Base-by-base conservation (phyloP, 2,888 invertebrate genomes). In the Xestia rhomboidea region DNA sequence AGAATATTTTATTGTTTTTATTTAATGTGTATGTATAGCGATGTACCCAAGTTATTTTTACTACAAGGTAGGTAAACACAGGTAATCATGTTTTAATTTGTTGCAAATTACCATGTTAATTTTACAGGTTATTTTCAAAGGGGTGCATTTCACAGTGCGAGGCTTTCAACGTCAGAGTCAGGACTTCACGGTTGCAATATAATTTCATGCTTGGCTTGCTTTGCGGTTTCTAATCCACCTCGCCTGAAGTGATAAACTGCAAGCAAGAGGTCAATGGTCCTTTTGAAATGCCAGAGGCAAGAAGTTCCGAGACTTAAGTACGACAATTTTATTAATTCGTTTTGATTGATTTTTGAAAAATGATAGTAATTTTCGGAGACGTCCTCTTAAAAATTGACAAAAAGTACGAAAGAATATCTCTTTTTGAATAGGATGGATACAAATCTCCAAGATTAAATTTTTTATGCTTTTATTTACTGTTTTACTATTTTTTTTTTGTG, bases 191-290 rank as follows among this genome's bases (percentile, higher is more conserved):
- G 24, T 8, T 68, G 34, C 49, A 62, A 49, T 51, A n/a, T 67
- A 60, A 67, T 27, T 34, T 27, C 44, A 73, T 27, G 57, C 57
- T 81, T 44, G 66, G 49, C 57, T 81, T 81, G 57, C 8, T 27
- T 34, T 46, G 60, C 15, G 44, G 66, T 30, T n/a, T 62, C 13
- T 54, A 81, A 54, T 81, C 30, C 66, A 51, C 11, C 51, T 38
- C 27, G 18, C 51, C 30, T 46, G n/a, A 11, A 38, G 60, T 46
- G 41, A 24, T 44, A 73, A 49, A 66, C 44, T 44, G 27, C 44
- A 18, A 30, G 27, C 44, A 8, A 30, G 21, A 49, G 51, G 27
- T 51, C 67, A 74, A 5, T 54, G 81, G 38, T 15, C 30, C 49
- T 30, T 76, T 15, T 51, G 10, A 18, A 18, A 77, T 18, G n/a